Conservation (phyloP, 2,888 invertebrate species). For the Metopia argyrocephala region DNA sequence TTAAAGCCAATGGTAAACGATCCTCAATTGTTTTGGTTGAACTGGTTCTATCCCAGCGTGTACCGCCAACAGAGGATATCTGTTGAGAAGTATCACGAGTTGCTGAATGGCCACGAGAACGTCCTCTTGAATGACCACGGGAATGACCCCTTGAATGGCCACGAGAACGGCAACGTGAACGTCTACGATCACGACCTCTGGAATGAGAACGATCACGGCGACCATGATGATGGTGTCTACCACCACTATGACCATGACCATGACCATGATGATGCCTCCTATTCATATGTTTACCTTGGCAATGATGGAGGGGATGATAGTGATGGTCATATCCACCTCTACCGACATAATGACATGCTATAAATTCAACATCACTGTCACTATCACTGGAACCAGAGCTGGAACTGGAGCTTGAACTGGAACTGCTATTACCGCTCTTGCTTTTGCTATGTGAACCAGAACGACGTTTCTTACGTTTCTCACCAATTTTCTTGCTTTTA, state of each 20-base stretch:
- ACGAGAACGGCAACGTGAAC: slow-evolving; percentile 51
- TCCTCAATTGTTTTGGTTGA: slow-evolving; percentile 34
- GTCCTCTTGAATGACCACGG: slow-evolving; percentile 48
- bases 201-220: slow-evolving; percentile 57
- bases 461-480: slow-evolving; percentile 25
- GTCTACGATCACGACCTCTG: slow-evolving; percentile 62
- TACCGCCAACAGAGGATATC: slow-evolving; percentile 2
- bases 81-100: slow-evolving; percentile 44
- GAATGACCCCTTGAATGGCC: slow-evolving; percentile 36
- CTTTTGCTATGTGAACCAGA: slow-evolving; percentile 30
- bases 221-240: slow-evolving; percentile 47
- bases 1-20: slow-evolving; percentile 52
- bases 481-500: slow-evolving; percentile 60
- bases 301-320: not conserved
- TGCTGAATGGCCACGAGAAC: slow-evolving; percentile 46
- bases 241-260: slow-evolving; percentile 15
- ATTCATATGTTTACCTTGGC: slow-evolving; percentile 34
- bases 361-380: slow-evolving; percentile 55
- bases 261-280: slow-evolving; percentile 10
- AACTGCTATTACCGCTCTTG: slow-evolving; percentile 60
- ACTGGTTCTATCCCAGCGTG: not conserved
- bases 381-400: slow-evolving; percentile 28
- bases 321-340: not conserved
- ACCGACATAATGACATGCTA: slow-evolving; percentile 30
- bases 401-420: slow-evolving; percentile 65